Conservation (phyloP, 2,888 invertebrate genomes). For the Macaria liturata region DNA sequence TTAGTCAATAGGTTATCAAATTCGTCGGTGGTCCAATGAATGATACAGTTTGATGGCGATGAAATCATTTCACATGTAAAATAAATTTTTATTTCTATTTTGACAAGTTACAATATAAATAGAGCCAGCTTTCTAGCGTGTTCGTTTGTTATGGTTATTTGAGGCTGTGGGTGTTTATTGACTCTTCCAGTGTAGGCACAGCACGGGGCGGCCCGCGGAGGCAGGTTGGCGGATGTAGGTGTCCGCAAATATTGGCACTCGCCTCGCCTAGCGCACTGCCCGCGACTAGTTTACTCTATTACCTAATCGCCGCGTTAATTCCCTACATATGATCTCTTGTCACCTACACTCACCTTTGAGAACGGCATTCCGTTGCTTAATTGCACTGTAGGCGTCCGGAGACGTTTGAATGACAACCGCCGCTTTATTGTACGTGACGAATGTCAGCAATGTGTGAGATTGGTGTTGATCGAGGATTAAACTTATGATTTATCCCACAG, state of each 20-base stretch:
- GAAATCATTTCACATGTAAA: slow-evolving; percentile 5
- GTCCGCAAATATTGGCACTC: slow-evolving; percentile 79
- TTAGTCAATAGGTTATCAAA: too few species aligned
- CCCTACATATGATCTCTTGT: slow-evolving; percentile 50
- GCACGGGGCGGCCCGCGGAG: slow-evolving; percentile 46
- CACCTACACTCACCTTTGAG: slow-evolving; percentile 50
- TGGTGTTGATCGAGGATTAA: slow-evolving; percentile 47
- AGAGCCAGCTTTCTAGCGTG: slow-evolving; percentile 11
- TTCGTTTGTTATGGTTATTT: slow-evolving; percentile 9
- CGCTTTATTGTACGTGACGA: slow-evolving; percentile 43
- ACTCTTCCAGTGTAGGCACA: slow-evolving; percentile 45
- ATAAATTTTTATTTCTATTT: not conserved
- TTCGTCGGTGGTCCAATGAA: too few species aligned
- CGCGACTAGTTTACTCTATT: slow-evolving; percentile 65
- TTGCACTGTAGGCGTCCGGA: slow-evolving; percentile 52
- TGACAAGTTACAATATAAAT: not conserved
- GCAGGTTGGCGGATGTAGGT: slow-evolving; percentile 77
- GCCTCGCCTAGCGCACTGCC: slow-evolving; percentile 68
- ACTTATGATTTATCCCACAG: slow-evolving; percentile 38
- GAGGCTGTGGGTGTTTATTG: slow-evolving; percentile 66
- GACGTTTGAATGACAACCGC: slow-evolving; percentile 52
- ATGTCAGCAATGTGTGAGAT: slow-evolving; percentile 50
- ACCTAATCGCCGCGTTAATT: slow-evolving; percentile 58
- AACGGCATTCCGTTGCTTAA: slow-evolving; percentile 52
- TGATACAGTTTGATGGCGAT: not conserved